phyloP scores from a whole-genome alignment of 1,140 invertebrate genomes.

The Batillaria attramentaria region DNA sequence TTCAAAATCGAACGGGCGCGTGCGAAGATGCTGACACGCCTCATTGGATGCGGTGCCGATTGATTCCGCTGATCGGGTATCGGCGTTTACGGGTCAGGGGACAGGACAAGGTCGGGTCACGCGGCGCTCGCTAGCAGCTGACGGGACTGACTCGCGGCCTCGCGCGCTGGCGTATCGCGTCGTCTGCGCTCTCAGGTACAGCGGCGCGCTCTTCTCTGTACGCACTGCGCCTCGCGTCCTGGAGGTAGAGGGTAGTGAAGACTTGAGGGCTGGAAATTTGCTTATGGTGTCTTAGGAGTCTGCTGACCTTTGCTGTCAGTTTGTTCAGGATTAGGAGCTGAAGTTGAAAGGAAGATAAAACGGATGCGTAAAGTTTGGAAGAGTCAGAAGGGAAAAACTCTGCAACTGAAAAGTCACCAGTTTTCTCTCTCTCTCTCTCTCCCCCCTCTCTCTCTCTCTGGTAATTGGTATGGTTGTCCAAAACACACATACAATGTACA shows the following conservation, averaged over 20 bases:
- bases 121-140: not conserved
- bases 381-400: too few relatives aligned
- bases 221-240: too few relatives aligned
- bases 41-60: constrained; percentile 3
- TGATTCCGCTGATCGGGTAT: constrained; percentile 25
- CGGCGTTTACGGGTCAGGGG: constrained; percentile 13
- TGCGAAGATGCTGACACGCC: constrained; percentile 4
- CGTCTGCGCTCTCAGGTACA: not conserved
- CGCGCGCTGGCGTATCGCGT: not conserved
- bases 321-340: too few relatives aligned
- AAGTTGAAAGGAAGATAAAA: too few relatives aligned
- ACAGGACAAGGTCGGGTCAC: constrained; percentile 8
- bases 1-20: constrained; percentile 14
- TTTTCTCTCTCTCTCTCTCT: constrained; percentile 9
- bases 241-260: too few relatives aligned
- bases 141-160: not conserved
- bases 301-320: too few relatives aligned
- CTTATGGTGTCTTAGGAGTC: too few relatives aligned
- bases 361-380: too few relatives aligned
- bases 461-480: too few relatives aligned
- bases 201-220: not conserved
- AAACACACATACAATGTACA: too few relatives aligned
- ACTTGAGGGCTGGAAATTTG: too few relatives aligned
- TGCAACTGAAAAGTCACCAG: too few relatives aligned
- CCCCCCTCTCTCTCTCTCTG: constrained; percentile 1